Evolutionary conservation across 1,140 invertebrate genomes (phyloP), one percentile per base, ranked within the genome.

Genomic region (Cydia splendana): DNA sequence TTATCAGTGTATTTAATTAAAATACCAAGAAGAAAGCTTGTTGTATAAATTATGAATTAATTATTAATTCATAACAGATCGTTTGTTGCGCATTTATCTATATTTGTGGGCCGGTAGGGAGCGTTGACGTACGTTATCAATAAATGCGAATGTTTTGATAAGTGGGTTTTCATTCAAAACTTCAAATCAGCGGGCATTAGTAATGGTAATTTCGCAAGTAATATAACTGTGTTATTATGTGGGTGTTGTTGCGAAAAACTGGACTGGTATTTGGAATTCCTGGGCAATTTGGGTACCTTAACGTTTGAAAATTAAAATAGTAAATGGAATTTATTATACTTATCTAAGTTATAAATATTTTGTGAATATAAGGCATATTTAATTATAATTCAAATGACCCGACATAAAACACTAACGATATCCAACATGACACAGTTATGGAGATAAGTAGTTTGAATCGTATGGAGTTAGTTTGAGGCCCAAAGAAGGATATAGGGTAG

Each of bases 121-220:
- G 18, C 67, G 30, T 71, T 71, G 38, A 20, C 67, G n/a, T 71
- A 12, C 9, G 67, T 71, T 71, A 71, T 71, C 67, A 38, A 62
- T n/a, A 30, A 13, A 4, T 71, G 34, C 67, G n/a, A 71, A 71
- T 71, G 7, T 38, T 71, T 4, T 69, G 65, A 69, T 69, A 34
- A 69, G 28, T 69, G 34, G 67, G 30, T 6, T 69, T 69, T 42
- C 67, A 71, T 71, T 71, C 34, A 38, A 7, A 42, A 18, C 9
- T 71, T 15, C 30, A 4, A 24, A 12, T 24, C 18, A 18, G n/a
- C n/a, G 20, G n/a, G 57, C 9, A 24, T 57, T 48, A 48, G 45
- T 48, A 15, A 57, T 57, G n/a, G n/a, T 12, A 62, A 24, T 24
- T 62, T 20, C 24, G 10, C 57, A 62, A 62, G 57, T 62, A 62